A percentile compares a stretch with the other conserved stretches of the same genome.
Evolutionary conservation across 2,888 invertebrate genomes (phyloP).

Genomic region (Saturnia japonica): DNA sequence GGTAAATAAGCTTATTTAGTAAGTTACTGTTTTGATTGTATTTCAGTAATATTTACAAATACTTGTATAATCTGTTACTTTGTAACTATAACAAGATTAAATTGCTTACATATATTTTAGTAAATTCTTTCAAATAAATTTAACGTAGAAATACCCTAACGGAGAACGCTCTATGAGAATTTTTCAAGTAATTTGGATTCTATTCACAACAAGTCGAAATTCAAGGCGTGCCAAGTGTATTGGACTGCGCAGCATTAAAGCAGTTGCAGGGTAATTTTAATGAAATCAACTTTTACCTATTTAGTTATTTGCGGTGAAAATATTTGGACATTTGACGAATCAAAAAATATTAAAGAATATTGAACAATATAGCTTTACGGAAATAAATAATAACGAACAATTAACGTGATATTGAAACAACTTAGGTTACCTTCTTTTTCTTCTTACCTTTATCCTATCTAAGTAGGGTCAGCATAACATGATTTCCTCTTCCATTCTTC

Average conservation of each 20-base stretch:
- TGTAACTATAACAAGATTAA: too few species aligned
- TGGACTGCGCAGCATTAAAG: neutral
- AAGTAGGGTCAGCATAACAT: too few species aligned
- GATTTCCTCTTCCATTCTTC: too few species aligned
- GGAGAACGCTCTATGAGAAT: neutral
- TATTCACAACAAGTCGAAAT: conserved; percentile 8
- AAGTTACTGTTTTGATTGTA: too few species aligned
- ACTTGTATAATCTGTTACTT: too few species aligned
- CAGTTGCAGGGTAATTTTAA: neutral
- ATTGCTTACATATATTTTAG: too few species aligned
- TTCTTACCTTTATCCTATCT: too few species aligned
- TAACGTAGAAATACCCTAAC: neutral
- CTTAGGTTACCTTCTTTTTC: too few species aligned
- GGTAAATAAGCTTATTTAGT: too few species aligned
- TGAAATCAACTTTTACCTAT: neutral
- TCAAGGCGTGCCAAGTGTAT: conserved; percentile 2
- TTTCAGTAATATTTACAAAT: too few species aligned
- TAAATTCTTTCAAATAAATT: neutral
- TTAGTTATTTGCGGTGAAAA: neutral
- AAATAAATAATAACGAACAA: neutral
- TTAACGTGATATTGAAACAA: too few species aligned
- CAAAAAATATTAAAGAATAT: neutral
- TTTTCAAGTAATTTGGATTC: conserved; percentile 1
- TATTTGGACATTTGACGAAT: neutral
- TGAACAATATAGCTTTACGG: neutral